Evolutionary conservation across 2,113 vertebrate species (phyloP), one percentile per base, ranked within the genome.

Genomic region (Toxotes jaculatrix): DNA sequence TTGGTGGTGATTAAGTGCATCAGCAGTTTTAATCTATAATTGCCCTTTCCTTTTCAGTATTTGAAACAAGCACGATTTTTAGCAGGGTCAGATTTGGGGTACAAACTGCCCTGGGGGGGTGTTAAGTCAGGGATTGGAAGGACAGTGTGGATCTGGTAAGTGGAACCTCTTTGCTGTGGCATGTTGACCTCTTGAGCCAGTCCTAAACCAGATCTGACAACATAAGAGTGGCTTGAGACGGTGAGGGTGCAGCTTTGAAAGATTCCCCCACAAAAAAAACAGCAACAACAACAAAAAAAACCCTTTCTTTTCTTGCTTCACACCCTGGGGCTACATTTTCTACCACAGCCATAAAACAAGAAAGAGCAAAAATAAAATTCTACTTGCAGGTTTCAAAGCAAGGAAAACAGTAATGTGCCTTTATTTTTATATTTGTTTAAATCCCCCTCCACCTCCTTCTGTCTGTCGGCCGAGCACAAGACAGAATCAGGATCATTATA

Each of bases 401-500:
- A 38, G 13, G 11, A 42, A 51, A 63, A 55, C 9, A 21, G 16
- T 7, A 27, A 38, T 38, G 64, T n/a, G 38, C 19, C 34, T 14
- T 79, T 71, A n/a, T 61, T 60, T 53, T 59, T 49, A 38, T 80
- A 62, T 75, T 49, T 69, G 23, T 70, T 71, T 23, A 36, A 13
- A 27, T 55, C 19, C 74, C 49, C 74, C 40, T 31, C 2, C 49
- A n/a, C n/a, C 8, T 61, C 13, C 71, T 23, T 68, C 73, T 69
- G 80, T 84, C 72, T 85, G 42, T 86, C 85, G 87, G 80, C 74
- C 78, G 77, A 84, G 90, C 80, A 71, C 63, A 79, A 83, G 76
- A 79, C 85, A 80, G 63, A 82, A 80, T 79, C 82, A 14, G 78
- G 80, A 81, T 87, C 80, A 81, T 86, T 89, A 91, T 83, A 86